Base-by-base conservation (phyloP, 2,113 vertebrate genomes). In the Geococcyx californianus region DNA sequence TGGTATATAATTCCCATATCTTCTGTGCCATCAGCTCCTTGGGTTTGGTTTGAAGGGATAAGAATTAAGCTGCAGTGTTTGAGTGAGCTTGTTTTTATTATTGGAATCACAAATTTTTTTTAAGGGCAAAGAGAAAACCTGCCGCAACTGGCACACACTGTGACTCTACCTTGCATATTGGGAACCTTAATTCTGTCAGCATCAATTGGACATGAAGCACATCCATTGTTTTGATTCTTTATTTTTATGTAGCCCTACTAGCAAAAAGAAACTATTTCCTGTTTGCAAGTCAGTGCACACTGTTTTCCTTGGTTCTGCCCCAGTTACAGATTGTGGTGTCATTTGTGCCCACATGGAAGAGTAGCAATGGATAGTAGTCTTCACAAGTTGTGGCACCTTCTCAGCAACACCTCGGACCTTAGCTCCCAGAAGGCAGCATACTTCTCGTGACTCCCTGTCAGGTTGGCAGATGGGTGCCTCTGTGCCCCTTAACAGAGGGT, bases 1-100 rank as follows among this genome's bases (percentile, higher is more conserved):
- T 89, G 96, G 82, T 85, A 84, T 34, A 76, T 96, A 97, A 94
- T 96, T 96, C 77, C 87, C 7, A 1, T 96, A 96, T 96, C 88
- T 85, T 91, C 95, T 94, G 88, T 88, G 94, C 85, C 96, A 94
- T 97, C 97, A 98, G 64, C 73, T 97, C 84, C 75, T 96, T 88
- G 73, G 85, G 85, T 92, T 89, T 90, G 38, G 87, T 86, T 95
- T 89, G 90, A 91, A 93, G 93, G 77, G 83, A 95, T 91, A 97
- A 96, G 94, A 97, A 97, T 89, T 97, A 97, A 95, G 78, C 75
- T 94, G 64, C 59, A 96, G 89, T 62, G 94, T 82, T 95, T 89
- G 87, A 97, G 62, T 93, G 83, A 90, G 93, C 73, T 95, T 97
- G 85, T 73, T 96, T 96, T 96, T 93, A 93, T 96, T 96, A 86